Percentiles rank a stretch among this genome's conserved stretches.
Conservation (phyloP, 2,797 vertebrate species). For the Trachurus trachurus region DNA sequence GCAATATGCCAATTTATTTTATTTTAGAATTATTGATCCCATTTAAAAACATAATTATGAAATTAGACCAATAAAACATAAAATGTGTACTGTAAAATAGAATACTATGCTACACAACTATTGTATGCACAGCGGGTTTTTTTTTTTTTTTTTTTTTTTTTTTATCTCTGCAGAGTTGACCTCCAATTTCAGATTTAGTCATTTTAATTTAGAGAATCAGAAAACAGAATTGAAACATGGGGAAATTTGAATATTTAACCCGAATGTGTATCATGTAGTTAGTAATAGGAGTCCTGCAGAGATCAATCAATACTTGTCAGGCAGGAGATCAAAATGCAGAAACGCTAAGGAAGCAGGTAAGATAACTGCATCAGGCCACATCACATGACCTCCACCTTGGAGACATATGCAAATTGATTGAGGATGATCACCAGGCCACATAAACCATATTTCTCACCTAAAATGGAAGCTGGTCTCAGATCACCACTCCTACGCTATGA, state of each 20-base stretch:
- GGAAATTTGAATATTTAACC: slow-evolving; percentile 78
- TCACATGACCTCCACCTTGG: background rate
- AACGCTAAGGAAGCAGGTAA: background rate
- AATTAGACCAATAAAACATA: background rate
- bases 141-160: too few species aligned
- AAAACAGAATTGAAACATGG: background rate
- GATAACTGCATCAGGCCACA: background rate
- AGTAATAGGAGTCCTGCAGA: slow-evolving; percentile 19
- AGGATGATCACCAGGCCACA: slow-evolving; percentile 2
- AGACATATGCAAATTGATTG: background rate
- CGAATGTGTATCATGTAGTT: slow-evolving; percentile 89
- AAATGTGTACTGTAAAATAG: background rate
- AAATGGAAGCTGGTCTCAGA: background rate
- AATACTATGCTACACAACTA: background rate
- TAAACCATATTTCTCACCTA: background rate
- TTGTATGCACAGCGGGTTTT: background rate
- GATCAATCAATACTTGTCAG: background rate
- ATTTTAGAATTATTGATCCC: background rate
- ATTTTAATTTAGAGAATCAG: background rate
- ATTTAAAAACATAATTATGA: background rate
- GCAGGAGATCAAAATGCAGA: background rate
- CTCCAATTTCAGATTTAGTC: background rate
- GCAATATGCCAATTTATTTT: background rate
- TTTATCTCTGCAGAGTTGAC: background rate
- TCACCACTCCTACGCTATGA: background rate